phyloP scores from a whole-genome alignment of 2,888 invertebrate genomes.

The Ophion ellenae region DNA sequence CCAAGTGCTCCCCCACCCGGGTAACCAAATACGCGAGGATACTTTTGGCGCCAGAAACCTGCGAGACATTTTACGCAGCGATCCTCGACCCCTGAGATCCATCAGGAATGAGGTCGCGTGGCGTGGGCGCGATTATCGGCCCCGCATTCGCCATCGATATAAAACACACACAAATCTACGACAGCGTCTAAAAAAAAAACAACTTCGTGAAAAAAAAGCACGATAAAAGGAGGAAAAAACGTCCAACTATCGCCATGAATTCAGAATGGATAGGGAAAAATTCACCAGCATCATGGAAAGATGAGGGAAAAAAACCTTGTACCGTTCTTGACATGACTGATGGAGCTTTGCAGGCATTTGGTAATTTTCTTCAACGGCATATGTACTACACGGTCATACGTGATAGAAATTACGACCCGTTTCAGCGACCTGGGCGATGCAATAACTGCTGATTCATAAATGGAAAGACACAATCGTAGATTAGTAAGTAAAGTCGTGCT shows the following conservation, averaged over 20 bases:
- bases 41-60: constrained; percentile 77
- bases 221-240: constrained; percentile 5
- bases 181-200: constrained; percentile 6
- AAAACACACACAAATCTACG: constrained; percentile 18
- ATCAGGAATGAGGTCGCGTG: constrained; percentile 50
- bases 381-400: background rate
- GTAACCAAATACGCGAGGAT: constrained; percentile 66
- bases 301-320: constrained; percentile 5
- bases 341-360: constrained; percentile 31
- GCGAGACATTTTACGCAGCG: constrained; percentile 37
- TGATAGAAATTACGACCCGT: constrained; percentile 3
- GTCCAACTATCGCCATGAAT: constrained; percentile 44
- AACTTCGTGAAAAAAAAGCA: background rate
- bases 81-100: constrained; percentile 54
- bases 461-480: constrained; percentile 21
- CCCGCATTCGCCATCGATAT: constrained; percentile 46
- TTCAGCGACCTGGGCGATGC: constrained; percentile 31
- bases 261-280: constrained; percentile 35
- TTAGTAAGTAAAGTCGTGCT: no score
- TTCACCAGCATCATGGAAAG: constrained; percentile 41
- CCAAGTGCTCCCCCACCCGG: background rate
- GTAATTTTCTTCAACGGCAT: constrained; percentile 4
- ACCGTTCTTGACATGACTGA: constrained; percentile 31
- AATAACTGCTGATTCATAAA: constrained; percentile 58
- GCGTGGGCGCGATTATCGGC: constrained; percentile 49